phyloP scores from a whole-genome alignment of 2,113 vertebrate species.

The Siniperca knerii region DNA sequence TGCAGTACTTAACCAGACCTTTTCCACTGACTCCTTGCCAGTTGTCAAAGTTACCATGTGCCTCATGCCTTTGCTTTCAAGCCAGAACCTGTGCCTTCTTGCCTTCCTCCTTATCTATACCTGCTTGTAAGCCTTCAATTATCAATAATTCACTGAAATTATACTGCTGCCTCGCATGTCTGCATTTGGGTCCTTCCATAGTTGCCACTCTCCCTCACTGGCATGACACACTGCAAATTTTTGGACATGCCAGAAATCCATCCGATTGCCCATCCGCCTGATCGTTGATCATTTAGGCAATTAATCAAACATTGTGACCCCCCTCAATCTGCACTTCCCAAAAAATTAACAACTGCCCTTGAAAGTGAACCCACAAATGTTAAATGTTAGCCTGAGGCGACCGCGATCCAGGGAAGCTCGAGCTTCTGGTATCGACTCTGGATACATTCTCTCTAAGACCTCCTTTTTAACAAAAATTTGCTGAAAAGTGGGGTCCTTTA shows the following conservation, averaged over 20 bases:
- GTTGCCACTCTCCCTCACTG: no score
- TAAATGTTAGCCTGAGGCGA: background rate
- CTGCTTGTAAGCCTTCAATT: no score
- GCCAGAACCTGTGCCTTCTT: no score
- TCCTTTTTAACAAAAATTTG: conserved; percentile 32
- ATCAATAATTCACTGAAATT: no score
- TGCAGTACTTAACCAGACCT: background rate
- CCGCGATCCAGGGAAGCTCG: background rate
- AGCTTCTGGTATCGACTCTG: conserved; percentile 7
- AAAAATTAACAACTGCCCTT: conserved; percentile 13
- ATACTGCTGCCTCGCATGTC: no score
- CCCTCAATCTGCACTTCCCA: background rate
- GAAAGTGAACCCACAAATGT: conserved; percentile 5
- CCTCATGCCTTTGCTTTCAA: no score
- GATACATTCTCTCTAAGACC: conserved; percentile 24
- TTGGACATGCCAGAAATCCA: background rate
- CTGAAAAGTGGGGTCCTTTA: conserved; percentile 17
- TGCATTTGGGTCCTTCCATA: no score
- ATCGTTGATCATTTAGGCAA: background rate
- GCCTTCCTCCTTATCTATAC: no score
- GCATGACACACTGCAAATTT: background rate
- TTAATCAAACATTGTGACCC: background rate
- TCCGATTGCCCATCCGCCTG: no score
- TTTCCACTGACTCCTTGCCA: background rate
- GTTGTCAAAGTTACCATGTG: background rate